These are phyloP conservation scores for Palythoa grandis DNA, from an alignment of 92 coral and sea anemone genomes.

Conservation along the genomic window DNA sequence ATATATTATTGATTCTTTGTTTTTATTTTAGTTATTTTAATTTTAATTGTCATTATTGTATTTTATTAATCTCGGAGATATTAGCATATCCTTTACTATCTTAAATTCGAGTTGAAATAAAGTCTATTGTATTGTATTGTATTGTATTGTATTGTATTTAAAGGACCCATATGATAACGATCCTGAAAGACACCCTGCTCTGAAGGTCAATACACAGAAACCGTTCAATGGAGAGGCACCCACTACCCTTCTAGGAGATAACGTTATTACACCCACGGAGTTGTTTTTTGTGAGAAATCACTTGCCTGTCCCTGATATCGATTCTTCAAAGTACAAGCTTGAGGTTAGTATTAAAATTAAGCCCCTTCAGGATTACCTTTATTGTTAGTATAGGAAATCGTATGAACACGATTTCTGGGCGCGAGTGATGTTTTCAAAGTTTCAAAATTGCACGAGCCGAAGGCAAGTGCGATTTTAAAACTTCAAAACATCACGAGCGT, in stretches of 20 bases:
- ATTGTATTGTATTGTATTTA: not conserved
- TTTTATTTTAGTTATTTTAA: no score
- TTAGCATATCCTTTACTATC: no score
- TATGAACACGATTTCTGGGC: no score
- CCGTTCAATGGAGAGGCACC: slow-evolving; percentile 73
- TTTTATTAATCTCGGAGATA: no score
- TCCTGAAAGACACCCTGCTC: slow-evolving; percentile 66
- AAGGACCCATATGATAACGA: slow-evolving; percentile 67
- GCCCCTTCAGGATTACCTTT: not conserved
- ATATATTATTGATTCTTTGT: no score
- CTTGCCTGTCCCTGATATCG: slow-evolving; percentile 68
- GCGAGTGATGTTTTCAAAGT: no score
- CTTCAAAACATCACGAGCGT: no score
- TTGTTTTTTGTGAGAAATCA: slow-evolving; percentile 71
- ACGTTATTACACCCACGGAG: slow-evolving; percentile 62
- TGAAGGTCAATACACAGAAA: slow-evolving; percentile 49
- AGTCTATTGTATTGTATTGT: not conserved
- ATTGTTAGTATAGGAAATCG: no score
- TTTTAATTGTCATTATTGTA: no score
- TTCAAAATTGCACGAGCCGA: no score
- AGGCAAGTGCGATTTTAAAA: no score
- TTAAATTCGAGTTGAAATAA: no score
- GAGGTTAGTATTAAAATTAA: slow-evolving; percentile 22
- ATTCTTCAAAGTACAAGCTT: slow-evolving; percentile 56
- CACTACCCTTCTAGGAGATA: slow-evolving; percentile 47